Evolutionary conservation across 2,888 invertebrate genomes (phyloP).

Genomic region (Punctoribates punctum): DNA sequence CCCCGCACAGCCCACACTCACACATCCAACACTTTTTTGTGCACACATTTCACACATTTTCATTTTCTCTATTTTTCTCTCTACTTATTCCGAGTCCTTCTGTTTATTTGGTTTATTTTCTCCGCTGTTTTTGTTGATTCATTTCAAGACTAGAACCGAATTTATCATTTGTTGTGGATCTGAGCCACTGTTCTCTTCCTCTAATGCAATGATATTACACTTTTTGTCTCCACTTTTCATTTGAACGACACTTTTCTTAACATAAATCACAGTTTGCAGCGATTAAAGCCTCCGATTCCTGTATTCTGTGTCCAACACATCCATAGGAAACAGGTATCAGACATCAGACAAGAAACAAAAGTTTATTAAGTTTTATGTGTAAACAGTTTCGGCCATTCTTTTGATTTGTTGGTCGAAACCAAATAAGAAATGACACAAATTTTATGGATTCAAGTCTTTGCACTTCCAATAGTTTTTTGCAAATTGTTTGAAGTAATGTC

Average conservation of each 20-base stretch:
- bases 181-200: neutral
- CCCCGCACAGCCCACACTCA: neutral
- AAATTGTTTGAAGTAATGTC: neutral
- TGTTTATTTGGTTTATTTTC: constrained; percentile 18
- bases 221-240: neutral
- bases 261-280: constrained; percentile 37
- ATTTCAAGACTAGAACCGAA: constrained; percentile 26
- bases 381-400: neutral
- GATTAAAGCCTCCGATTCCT: constrained; percentile 2
- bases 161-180: constrained; percentile 29
- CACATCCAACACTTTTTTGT: neutral
- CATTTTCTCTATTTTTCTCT: constrained; percentile 13
- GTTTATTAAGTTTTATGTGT: neutral
- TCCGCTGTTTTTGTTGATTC: constrained; percentile 16
- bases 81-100: neutral
- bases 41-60: constrained; percentile 33
- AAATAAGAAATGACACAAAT: too few relatives aligned
- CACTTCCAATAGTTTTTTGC: too few relatives aligned
- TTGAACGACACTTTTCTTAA: constrained; percentile 17
- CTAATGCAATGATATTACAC: constrained; percentile 26
- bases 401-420: neutral
- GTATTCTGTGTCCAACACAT: neutral
- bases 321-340: constrained; percentile 6
- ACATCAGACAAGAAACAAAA: neutral
- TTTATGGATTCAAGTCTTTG: too few relatives aligned